Conservation (phyloP, 2,888 invertebrate genomes). For the Acanthopleura granulata region DNA sequence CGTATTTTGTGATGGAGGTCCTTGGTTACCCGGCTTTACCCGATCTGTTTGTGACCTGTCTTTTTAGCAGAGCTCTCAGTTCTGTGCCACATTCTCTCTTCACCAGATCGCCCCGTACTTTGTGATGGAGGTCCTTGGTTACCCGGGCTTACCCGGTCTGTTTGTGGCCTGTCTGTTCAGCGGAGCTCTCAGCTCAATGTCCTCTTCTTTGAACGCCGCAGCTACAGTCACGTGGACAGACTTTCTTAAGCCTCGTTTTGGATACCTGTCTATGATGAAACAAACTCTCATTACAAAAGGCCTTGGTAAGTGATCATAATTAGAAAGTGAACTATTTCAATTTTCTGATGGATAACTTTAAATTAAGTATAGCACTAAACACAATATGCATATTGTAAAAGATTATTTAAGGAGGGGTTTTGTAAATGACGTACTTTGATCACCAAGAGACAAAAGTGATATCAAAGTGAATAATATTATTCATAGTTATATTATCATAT, state of each 20-base stretch:
- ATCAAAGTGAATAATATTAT: no score
- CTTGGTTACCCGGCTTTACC: conserved; percentile 49
- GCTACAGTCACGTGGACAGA: neutral
- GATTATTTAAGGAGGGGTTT: no score
- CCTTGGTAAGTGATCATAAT: neutral
- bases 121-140: conserved; percentile 48
- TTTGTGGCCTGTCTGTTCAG: conserved; percentile 83
- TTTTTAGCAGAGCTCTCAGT: conserved; percentile 49
- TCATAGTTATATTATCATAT: no score
- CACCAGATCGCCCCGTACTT: conserved; percentile 45
- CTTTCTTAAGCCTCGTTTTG: neutral
- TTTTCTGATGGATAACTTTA: no score
- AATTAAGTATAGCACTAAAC: no score
- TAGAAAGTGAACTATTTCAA: no score
- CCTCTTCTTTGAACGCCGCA: conserved; percentile 17
- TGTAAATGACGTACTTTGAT: no score
- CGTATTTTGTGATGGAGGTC: conserved; percentile 49
- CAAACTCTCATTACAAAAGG: conserved; percentile 1
- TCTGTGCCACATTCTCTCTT: conserved; percentile 23
- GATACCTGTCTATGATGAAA: neutral
- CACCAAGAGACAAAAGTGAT: no score
- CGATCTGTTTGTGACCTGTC: conserved; percentile 46
- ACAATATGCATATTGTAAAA: no score
- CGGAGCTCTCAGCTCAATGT: conserved; percentile 87
- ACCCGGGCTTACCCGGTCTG: conserved; percentile 44